These are phyloP conservation scores for Urophycis tenuis DNA, from an alignment of 2,797 vertebrate species.

Conservation along the genomic window DNA sequence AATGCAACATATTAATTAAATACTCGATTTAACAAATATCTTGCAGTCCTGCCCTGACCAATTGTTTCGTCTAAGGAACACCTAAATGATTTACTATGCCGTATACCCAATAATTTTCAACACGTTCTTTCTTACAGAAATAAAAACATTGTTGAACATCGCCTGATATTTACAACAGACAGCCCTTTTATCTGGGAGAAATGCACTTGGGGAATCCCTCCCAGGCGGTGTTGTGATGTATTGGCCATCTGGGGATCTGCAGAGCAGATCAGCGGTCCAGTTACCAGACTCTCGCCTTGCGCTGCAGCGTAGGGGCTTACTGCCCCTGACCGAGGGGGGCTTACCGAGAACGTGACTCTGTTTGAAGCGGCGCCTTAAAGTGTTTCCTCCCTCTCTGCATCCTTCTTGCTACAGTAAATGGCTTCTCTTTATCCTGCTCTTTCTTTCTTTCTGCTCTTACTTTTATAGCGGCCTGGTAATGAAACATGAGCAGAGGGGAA, in stretches of 20 bases:
- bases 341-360: conserved; percentile 55
- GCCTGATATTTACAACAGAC: background rate
- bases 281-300: conserved; percentile 30
- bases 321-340: conserved; percentile 13
- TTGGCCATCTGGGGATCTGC: conserved; percentile 61
- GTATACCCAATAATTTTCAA: background rate
- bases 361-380: conserved; percentile 63
- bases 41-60: background rate
- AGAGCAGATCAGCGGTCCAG: conserved; percentile 51
- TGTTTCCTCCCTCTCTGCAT: conserved; percentile 49
- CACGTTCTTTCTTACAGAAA: background rate
- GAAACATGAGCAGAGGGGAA: conserved; percentile 57
- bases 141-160: background rate
- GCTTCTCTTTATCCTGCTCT: conserved; percentile 45
- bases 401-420: conserved; percentile 63
- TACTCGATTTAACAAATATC: background rate
- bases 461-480: conserved; percentile 52
- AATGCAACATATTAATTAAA: background rate
- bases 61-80: background rate
- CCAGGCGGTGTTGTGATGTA: conserved; percentile 50
- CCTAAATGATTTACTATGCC: background rate
- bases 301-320: conserved; percentile 37
- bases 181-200: conserved; percentile 22
- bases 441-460: conserved; percentile 41
- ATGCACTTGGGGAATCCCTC: conserved; percentile 17